Evolutionary conservation across 1,140 invertebrate species (phyloP).

Genomic region (Saccostrea cuccullata): DNA sequence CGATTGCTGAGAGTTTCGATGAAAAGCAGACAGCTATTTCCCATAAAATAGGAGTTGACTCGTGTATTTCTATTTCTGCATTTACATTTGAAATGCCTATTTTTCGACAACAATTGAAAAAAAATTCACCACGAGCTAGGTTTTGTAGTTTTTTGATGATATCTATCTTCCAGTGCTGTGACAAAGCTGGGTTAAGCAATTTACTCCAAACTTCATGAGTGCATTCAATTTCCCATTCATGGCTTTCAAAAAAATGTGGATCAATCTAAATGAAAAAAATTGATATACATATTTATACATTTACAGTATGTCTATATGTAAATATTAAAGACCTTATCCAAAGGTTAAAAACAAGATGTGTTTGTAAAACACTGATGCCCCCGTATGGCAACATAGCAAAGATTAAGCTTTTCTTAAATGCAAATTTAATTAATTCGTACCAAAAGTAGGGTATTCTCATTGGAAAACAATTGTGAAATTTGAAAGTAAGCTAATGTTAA

Average conservation of each 20-base stretch:
- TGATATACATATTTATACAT: neutral
- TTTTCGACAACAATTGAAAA: neutral
- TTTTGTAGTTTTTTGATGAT: neutral
- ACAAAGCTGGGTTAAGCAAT: constrained; percentile 47
- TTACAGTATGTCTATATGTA: too few relatives aligned
- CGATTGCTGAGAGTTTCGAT: constrained; percentile 17
- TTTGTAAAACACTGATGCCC: too few relatives aligned
- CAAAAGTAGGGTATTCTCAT: too few relatives aligned
- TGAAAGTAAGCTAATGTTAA: too few relatives aligned
- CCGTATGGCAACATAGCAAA: too few relatives aligned
- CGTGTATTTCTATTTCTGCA: constrained; percentile 38
- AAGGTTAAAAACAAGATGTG: too few relatives aligned
- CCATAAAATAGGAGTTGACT: constrained; percentile 50
- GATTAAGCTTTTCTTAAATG: too few relatives aligned
- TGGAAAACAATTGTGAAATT: too few relatives aligned
- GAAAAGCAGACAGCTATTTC: constrained; percentile 55
- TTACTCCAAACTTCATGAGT: constrained; percentile 71
- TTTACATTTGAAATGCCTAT: neutral
- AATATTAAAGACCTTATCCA: too few relatives aligned
- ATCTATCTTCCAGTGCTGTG: neutral
- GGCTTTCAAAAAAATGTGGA: constrained; percentile 66
- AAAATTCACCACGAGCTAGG: neutral
- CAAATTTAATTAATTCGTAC: too few relatives aligned
- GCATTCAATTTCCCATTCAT: constrained; percentile 76
- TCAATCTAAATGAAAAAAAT: constrained; percentile 33